A percentile compares a stretch with the other conserved stretches of the same genome.
phyloP scores from a whole-genome alignment of 2,113 vertebrate genomes.

The Bubo scandiacus region DNA sequence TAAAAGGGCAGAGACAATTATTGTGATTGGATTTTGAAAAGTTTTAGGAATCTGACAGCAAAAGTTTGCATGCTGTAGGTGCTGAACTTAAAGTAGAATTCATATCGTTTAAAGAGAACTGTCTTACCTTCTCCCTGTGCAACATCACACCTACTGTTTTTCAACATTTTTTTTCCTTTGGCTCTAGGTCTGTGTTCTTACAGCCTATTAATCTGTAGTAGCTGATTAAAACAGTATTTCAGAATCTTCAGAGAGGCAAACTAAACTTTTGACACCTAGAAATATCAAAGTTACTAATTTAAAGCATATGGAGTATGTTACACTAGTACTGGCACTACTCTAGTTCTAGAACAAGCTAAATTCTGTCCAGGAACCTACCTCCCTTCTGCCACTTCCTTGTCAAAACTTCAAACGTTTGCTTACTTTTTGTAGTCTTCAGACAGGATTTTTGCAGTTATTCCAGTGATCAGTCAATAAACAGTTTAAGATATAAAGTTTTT shows the following conservation, averaged over 20 bases:
- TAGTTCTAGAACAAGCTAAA: background rate
- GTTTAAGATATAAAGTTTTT: background rate
- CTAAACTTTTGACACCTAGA: background rate
- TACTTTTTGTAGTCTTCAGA: background rate
- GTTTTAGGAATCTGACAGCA: background rate
- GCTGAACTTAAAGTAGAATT: background rate
- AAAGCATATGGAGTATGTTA: background rate
- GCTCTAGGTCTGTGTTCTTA: background rate
- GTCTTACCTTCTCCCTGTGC: background rate
- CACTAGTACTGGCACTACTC: background rate
- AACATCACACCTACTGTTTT: background rate
- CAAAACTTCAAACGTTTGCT: background rate
- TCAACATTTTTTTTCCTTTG: background rate
- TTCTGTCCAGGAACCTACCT: background rate
- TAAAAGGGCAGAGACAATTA: background rate
- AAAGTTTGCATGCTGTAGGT: background rate
- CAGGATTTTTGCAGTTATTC: background rate
- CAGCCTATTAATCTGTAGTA: background rate
- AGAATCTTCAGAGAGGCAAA: background rate
- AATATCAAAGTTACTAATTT: background rate
- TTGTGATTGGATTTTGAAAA: background rate
- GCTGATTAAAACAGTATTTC: background rate
- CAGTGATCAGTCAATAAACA: background rate
- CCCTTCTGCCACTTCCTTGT: background rate
- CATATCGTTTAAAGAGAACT: background rate